Base-by-base conservation (phyloP, 2,797 vertebrate species). In the Eidolon dupreanum region DNA sequence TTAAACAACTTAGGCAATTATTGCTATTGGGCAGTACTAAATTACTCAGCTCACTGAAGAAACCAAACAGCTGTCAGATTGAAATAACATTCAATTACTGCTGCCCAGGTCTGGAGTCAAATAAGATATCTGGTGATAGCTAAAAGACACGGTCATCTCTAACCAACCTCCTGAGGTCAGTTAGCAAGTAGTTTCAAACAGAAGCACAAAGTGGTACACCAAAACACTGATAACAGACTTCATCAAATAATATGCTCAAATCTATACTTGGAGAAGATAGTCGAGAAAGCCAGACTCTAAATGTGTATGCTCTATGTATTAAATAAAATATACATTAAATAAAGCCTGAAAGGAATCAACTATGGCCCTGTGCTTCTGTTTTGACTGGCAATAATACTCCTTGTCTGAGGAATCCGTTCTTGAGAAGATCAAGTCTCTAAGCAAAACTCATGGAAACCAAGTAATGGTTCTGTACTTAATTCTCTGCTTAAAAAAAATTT, bases 31-130 rank as follows among this genome's bases (percentile, higher is more conserved):
- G 61, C 33, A 70, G 85, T 70, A 55, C 31, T 49, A 55, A 81
- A 79, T 93, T 78, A 71, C 94, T 66, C 22, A 49, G 92, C 68
- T 65, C 10, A 9, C 82, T 65, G 51, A 83, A 90, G 77, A 93
- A 93, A 93, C 68, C 33, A 75, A 74, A 92, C 89, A 97, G 94
- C 51, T 88, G 92, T 88, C 73, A 36, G 61, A 41, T 1, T 90
- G 95, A 96, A 95, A 81, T 83, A 90, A 73, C 71, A 89, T 59
- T 93, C 77, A 81, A 53, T 90, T 51, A 79, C 94, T 82, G 61
- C 75, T 83, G 61, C 82, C 79, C 2, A 13, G 61, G 90, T 73
- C 84, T 51, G 46, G 11, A 85, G 88, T 61, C 68, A 84, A 92
- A 61, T 31, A 82, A 57, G 93, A 87, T 83, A 74, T 53, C 31